Conservation (phyloP, 2,113 vertebrate genomes). For the Anhinga rufa region DNA sequence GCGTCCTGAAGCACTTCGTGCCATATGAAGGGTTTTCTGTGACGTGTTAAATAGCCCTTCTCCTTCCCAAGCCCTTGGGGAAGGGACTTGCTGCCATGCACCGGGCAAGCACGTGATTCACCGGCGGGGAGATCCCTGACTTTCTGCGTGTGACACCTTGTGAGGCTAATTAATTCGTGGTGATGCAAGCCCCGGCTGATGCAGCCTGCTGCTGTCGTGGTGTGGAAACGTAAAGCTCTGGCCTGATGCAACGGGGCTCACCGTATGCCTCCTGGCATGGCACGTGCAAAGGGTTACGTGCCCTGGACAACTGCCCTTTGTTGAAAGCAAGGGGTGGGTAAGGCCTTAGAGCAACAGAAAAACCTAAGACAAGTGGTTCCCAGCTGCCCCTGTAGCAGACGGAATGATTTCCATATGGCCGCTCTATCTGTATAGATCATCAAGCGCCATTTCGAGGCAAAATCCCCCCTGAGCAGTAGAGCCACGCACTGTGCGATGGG, state of each 20-base stretch:
- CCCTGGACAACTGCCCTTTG: background rate
- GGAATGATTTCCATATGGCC: background rate
- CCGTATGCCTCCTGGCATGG: background rate
- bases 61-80: background rate
- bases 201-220: background rate
- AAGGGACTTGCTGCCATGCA: background rate
- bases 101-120: background rate
- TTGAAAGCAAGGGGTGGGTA: background rate
- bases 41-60: background rate
- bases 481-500: background rate
- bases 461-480: background rate
- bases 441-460: rapidly evolving
- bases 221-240: background rate
- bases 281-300: background rate
- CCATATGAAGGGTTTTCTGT: background rate
- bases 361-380: rapidly evolving
- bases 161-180: rapidly evolving
- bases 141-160: background rate
- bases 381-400: background rate
- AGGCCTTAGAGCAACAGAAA: background rate
- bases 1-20: background rate
- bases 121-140: background rate
- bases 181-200: background rate
- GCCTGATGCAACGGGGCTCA: background rate
- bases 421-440: no score